These are phyloP conservation scores for Watsonalla cultraria DNA, from an alignment of 2,888 invertebrate genomes.

Conservation along the genomic window DNA sequence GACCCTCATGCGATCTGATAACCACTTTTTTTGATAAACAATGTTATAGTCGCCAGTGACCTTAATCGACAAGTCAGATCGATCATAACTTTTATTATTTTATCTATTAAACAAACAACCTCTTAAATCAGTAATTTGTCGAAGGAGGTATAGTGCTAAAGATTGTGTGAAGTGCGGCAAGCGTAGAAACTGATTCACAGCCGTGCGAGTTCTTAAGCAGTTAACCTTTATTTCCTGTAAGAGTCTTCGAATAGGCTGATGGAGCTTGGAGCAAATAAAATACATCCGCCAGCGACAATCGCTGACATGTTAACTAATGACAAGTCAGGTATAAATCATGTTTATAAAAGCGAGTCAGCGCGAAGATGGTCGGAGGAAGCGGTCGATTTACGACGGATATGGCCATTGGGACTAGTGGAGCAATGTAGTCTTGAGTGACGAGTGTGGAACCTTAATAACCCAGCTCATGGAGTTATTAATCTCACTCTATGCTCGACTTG, in stretches of 20 bases:
- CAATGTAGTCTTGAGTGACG: slow-evolving; percentile 25
- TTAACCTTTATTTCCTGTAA: slow-evolving; percentile 21
- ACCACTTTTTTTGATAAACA: not conserved
- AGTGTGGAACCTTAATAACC: slow-evolving; percentile 20
- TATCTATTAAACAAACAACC: not conserved
- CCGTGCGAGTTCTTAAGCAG: slow-evolving; percentile 6
- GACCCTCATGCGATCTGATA: slow-evolving; percentile 1
- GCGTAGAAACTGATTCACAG: not conserved
- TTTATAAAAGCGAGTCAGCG: slow-evolving; percentile 55
- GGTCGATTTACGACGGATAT: slow-evolving; percentile 75
- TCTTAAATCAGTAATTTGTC: no score
- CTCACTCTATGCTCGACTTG: slow-evolving; percentile 37
- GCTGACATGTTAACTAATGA: slow-evolving; percentile 70
- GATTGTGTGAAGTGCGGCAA: slow-evolving; percentile 3
- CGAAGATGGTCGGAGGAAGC: slow-evolving; percentile 67
- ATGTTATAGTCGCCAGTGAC: not conserved
- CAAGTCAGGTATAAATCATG: slow-evolving; percentile 75
- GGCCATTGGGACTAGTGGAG: slow-evolving; percentile 66
- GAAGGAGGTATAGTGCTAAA: not conserved
- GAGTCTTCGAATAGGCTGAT: slow-evolving; percentile 40
- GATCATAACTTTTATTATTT: not conserved
- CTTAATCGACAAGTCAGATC: not conserved
- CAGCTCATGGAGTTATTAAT: slow-evolving; percentile 48
- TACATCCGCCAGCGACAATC: slow-evolving; percentile 59
- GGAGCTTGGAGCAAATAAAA: slow-evolving; percentile 61